These are phyloP conservation scores for Periophthalmus modestus DNA, from an alignment of 2,113 vertebrate species.

Conservation along the genomic window DNA sequence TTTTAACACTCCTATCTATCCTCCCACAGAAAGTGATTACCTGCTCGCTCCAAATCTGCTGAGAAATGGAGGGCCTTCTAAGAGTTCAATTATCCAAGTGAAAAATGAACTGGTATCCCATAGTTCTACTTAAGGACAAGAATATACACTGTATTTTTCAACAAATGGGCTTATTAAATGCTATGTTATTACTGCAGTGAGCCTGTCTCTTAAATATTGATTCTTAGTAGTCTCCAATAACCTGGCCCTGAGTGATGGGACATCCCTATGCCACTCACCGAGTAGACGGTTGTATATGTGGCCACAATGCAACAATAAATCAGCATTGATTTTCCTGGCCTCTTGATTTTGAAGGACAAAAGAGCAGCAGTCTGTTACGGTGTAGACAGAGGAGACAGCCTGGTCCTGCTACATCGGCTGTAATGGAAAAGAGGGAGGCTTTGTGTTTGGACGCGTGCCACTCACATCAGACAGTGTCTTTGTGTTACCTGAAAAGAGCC, in stretches of 20 bases:
- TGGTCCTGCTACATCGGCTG: slow-evolving; percentile 25
- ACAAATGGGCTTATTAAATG: slow-evolving; percentile 4
- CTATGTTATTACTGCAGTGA: slow-evolving; percentile 1
- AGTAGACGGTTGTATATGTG: slow-evolving; percentile 31
- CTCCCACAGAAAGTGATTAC: slow-evolving; percentile 50
- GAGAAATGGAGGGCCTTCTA: slow-evolving; percentile 37
- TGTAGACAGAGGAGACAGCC: not conserved
- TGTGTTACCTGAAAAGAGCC: slow-evolving; percentile 30
- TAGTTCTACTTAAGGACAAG: not conserved
- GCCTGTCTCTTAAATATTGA: slow-evolving; percentile 48
- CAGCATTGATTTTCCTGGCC: slow-evolving; percentile 55
- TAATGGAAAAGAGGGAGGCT: slow-evolving; percentile 31
- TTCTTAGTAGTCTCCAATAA: slow-evolving; percentile 35
- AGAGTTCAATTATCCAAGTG: slow-evolving; percentile 32
- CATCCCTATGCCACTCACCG: slow-evolving; percentile 28
- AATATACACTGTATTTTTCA: not conserved
- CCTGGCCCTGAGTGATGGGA: slow-evolving; percentile 10
- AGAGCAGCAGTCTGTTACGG: slow-evolving; percentile 27
- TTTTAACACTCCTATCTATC: slow-evolving; percentile 47
- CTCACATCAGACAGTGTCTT: slow-evolving; percentile 33
- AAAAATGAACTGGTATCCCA: not conserved
- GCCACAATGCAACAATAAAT: slow-evolving; percentile 56
- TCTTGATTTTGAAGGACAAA: slow-evolving; percentile 64
- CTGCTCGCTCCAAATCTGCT: slow-evolving; percentile 17
- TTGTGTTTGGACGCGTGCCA: slow-evolving; percentile 50